Evolutionary conservation across 2,888 invertebrate species (phyloP), one percentile per base, ranked within the genome.

Genomic region (Dioctria rufipes): DNA sequence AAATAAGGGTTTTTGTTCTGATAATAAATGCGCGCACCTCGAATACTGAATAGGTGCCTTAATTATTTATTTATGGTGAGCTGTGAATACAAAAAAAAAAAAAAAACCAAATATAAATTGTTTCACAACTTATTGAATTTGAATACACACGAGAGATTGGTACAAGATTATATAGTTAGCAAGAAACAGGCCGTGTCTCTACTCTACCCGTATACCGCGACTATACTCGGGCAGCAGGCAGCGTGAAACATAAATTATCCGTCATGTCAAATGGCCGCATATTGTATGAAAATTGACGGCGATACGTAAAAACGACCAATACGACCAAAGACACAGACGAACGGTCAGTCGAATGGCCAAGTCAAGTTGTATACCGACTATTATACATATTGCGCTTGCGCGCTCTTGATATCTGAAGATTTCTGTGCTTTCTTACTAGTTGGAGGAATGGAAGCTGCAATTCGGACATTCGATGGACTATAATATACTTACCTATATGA

Each of bases 261-360:
- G 82, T 81, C 81, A 80, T 80, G 81, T 82, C 81, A 81, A 82
- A 82, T 81, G 80, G 80, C 69, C 69, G 81, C 81, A 82, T 82
- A 82, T 81, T 81, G 81, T 81, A 81, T 82, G 82, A 81, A 82
- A 82, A 82, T 82, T 81, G 80, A 82, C 80, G 82, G 40, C 71
- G 13, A n/a, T 4, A 13, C 11, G 11, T n/a, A n/a, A 54, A n/a
- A 4, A 11, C 54, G 54, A n/a, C n/a, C 54, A 54, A n/a, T 4
- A 9, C 49, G 9, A 46, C 25, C 25, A 25, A 25, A 25, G 25
- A 25, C 25, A 2, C 25, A 25, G 25, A 25, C 25, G 25, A 25
- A 25, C 25, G 25, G 25, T 25, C 25, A 25, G 25, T 25, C 25
- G 25, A 25, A 25, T 25, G 25, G 25, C 25, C 25, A 25, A 25